Evolutionary conservation across 37 sponge, comb jelly and placozoan genomes (phyloP), one percentile per base, ranked within the genome.

Genomic region (Amphimedon queenslandica): DNA sequence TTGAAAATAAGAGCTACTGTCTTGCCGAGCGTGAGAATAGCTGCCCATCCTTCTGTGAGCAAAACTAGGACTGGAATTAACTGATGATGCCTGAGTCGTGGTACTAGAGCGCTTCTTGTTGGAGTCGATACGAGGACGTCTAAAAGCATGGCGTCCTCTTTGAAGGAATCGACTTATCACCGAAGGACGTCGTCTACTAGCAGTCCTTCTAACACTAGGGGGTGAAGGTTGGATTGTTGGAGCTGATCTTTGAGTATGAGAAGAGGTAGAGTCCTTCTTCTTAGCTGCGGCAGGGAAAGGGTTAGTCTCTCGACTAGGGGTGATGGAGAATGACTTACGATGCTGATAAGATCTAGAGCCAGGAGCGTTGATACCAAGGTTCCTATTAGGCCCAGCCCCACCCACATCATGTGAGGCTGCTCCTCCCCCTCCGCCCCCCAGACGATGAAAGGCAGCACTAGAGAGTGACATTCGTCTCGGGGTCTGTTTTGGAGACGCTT

Each of bases 391-490:
- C 13, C 13, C 13, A 18, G 53, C 8, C 53, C 13, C 53, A 18
- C 13, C 13, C n/a, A n/a, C n/a, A 13, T 47, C 51, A 11, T 60
- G 61, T 5, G 27, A 25, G 5, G 61, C 27, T 60, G 8, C 24
- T 60, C 61, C 21, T 5, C 5, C 27, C 5, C 23, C 27, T n/a
- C n/a, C n/a, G n/a, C n/a, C n/a, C n/a, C n/a, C n/a, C n/a, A n/a
- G n/a, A n/a, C n/a, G n/a, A n/a, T n/a, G n/a, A 60, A 60, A n/a
- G 5, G 61, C 70, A 41, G 70, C 23, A 5, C 24, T 51, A 41
- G 70, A 70, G n/a, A 66, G 4, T 32, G 70, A 70, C 42, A 42
- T 41, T 23, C 70, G 3, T 24, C 70, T 43, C 3, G 41, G 10
- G n/a, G 42, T 20, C 30, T 40, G 3, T 6, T 4, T 37, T 18